These are phyloP conservation scores for Oryzias javanicus DNA, from an alignment of 2,113 vertebrate species.

Conservation along the genomic window DNA sequence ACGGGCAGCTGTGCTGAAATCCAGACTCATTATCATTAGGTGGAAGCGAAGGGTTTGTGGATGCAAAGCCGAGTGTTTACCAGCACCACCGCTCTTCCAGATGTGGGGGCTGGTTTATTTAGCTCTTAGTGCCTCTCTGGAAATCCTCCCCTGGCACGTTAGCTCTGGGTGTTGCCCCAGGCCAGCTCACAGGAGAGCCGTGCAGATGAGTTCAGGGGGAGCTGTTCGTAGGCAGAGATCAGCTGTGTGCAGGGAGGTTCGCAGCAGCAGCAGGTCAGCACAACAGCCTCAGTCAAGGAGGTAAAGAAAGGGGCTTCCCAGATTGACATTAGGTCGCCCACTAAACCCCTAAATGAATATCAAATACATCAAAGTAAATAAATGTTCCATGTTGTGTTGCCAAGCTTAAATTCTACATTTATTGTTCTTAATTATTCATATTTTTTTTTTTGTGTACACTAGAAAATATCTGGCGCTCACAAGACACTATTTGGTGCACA, in stretches of 20 bases:
- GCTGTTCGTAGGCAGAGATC: constrained; percentile 50
- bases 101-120: constrained; percentile 70
- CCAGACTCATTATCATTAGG: constrained; percentile 51
- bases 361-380: no score
- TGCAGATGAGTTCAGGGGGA: constrained; percentile 48
- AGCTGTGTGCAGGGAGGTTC: constrained; percentile 55
- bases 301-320: background rate
- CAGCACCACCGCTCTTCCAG: constrained; percentile 54
- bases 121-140: constrained; percentile 64
- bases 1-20: constrained; percentile 56
- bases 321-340: constrained; percentile 9
- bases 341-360: background rate
- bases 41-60: constrained; percentile 55
- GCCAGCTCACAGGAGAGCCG: constrained; percentile 36
- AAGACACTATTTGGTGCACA: no score
- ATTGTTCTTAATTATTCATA: no score
- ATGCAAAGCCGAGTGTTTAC: constrained; percentile 56
- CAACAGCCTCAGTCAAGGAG: constrained; percentile 13
- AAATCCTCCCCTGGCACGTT: constrained; percentile 74
- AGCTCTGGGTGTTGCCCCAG: constrained; percentile 57
- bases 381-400: no score
- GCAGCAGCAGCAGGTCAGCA: constrained; percentile 19
- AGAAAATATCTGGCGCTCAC: no score
- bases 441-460: no score
- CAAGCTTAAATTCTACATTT: no score